These are phyloP conservation scores for Dastarcus helophoroides DNA, from an alignment of 2,888 invertebrate species.

Conservation along the genomic window DNA sequence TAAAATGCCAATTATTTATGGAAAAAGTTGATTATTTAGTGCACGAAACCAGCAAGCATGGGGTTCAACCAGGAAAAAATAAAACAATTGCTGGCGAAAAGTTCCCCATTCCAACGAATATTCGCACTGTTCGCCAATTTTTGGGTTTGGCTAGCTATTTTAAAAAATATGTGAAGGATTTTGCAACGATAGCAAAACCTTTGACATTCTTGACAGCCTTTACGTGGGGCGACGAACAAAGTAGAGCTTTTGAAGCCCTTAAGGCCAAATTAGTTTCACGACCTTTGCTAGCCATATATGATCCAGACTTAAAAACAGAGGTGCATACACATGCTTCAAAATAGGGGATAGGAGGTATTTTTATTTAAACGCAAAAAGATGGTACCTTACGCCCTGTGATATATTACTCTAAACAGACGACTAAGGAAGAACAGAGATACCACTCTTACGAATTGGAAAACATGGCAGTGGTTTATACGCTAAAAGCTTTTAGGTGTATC, in stretches of 20 bases:
- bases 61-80: conserved; percentile 5
- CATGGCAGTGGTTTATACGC: conserved; percentile 23
- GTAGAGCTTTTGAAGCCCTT: too few relatives aligned
- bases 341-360: conserved; percentile 4
- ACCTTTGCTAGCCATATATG: neutral
- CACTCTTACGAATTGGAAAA: conserved; percentile 23
- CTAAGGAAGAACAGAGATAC: conserved; percentile 17
- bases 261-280: too few relatives aligned
- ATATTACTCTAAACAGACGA: conserved; percentile 7
- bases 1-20: conserved; percentile 6
- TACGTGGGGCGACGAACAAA: too few relatives aligned
- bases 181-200: conserved; percentile 1
- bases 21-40: conserved; percentile 4
- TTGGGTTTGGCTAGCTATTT: conserved; percentile 9
- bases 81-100: conserved; percentile 5
- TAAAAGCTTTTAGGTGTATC: too few relatives aligned
- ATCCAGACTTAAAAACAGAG: neutral
- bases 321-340: conserved; percentile 16
- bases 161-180: conserved; percentile 11
- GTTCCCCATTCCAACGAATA: conserved; percentile 2
- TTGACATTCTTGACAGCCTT: neutral
- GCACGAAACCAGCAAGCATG: conserved; percentile 5
- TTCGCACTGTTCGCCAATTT: conserved; percentile 7
- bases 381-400: neutral
- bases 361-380: conserved; percentile 2